Percentiles rank a stretch among this genome's conserved stretches.
phyloP scores from a whole-genome alignment of 2,888 invertebrate genomes.

The Lasioglossum pauxillum region DNA sequence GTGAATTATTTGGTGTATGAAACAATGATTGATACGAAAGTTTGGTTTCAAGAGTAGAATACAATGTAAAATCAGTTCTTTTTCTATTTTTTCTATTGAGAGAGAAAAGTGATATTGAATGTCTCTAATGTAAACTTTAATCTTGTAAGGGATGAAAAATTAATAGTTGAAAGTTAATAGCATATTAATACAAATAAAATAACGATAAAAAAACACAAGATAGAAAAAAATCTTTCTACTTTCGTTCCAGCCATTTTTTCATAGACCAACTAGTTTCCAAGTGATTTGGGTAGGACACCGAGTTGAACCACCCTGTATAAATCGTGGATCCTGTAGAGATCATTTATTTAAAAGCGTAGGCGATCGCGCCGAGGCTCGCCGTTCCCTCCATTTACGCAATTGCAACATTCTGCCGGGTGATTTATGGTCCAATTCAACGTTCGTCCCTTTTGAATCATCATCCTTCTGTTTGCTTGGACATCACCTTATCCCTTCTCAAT shows the following conservation, averaged over 20 bases:
- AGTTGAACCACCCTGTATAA: neutral
- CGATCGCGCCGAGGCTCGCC: conserved; percentile 27
- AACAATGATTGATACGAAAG: neutral
- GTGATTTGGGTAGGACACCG: neutral
- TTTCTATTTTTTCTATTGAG: no score
- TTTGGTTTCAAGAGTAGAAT: no score
- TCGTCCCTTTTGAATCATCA: conserved; percentile 35
- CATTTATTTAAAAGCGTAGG: conserved; percentile 38
- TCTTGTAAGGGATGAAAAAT: no score
- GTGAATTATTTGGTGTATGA: neutral
- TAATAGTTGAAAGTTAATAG: no score
- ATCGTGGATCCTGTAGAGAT: conserved; percentile 3
- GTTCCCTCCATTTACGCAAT: conserved; percentile 45
- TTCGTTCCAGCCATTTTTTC: neutral
- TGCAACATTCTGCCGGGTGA: conserved; percentile 40
- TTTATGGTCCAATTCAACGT: conserved; percentile 48
- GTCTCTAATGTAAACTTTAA: no score
- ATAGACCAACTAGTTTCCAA: neutral
- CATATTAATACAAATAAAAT: no score
- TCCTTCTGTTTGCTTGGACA: conserved; percentile 27
- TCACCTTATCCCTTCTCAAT: conserved; percentile 25
- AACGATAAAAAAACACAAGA: no score
- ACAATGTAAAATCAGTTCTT: no score
- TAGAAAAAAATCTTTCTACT: neutral
- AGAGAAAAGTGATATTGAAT: no score